Evolutionary conservation across 2,888 invertebrate genomes (phyloP).

Genomic region (Acanthopleura granulata): DNA sequence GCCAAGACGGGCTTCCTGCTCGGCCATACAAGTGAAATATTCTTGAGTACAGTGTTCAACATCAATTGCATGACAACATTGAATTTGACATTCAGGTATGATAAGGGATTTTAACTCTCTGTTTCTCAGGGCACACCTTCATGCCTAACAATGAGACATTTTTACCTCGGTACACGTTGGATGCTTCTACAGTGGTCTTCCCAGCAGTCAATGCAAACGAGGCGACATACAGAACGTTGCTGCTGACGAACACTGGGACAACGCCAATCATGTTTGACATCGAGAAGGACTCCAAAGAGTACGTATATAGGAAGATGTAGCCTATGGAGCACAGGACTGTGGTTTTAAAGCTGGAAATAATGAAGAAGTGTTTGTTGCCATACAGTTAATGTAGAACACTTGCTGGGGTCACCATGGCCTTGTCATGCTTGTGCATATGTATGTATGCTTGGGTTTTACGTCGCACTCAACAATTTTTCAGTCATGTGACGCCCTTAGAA

Average conservation of each 20-base stretch:
- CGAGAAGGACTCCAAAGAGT: conserved; percentile 56
- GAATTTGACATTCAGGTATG: background rate
- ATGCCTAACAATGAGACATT: conserved; percentile 65
- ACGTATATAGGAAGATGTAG: conserved; percentile 23
- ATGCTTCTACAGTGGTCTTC: conserved; percentile 56
- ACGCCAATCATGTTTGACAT: conserved; percentile 65
- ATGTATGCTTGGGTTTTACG: too few species aligned
- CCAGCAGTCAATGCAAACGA: conserved; percentile 64
- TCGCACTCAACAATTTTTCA: too few species aligned
- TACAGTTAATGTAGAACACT: too few species aligned
- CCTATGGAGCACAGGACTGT: background rate
- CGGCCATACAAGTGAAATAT: too few species aligned
- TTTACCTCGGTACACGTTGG: conserved; percentile 59
- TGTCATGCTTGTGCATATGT: too few species aligned
- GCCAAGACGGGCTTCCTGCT: too few species aligned
- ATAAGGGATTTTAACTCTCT: background rate
- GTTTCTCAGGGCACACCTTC: conserved; percentile 63
- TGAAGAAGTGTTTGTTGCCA: too few species aligned
- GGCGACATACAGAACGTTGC: conserved; percentile 59
- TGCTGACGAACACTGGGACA: conserved; percentile 59
- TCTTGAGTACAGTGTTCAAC: too few species aligned
- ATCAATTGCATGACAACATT: too few species aligned
- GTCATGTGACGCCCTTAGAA: too few species aligned
- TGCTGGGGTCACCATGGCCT: too few species aligned
- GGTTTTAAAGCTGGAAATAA: too few species aligned